A percentile compares a stretch with the other conserved stretches of the same genome.
Evolutionary conservation across 1,140 invertebrate genomes (phyloP).

Genomic region (Armadillidium nasatum): DNA sequence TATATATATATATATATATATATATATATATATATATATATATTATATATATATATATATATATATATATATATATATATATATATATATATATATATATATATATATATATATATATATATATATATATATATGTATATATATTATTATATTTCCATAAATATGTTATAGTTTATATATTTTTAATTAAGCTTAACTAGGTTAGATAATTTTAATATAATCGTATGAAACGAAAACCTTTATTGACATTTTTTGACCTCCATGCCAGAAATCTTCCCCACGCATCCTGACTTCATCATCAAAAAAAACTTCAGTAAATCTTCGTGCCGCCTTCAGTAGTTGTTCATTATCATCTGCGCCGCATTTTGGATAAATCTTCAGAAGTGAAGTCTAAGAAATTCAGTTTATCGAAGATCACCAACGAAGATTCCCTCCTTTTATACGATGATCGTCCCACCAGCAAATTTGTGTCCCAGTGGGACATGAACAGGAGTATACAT

Average conservation of each 20-base stretch:
- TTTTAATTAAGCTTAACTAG: too few species aligned
- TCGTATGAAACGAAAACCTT: background rate
- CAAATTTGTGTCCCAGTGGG: background rate
- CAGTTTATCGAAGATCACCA: too few species aligned
- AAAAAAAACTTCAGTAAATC: background rate
- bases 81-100: too few species aligned
- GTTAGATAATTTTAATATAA: too few species aligned
- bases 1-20: background rate
- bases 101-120: too few species aligned
- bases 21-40: slow-evolving; percentile 2
- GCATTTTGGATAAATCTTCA: background rate
- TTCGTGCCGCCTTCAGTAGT: too few species aligned
- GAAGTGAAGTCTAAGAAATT: background rate
- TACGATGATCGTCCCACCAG: background rate
- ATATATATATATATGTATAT: too few species aligned
- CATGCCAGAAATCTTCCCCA: background rate
- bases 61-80: background rate
- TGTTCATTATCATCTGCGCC: too few species aligned
- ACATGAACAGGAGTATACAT: background rate
- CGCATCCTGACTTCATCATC: slow-evolving; percentile 4
- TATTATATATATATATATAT: slow-evolving; percentile 1
- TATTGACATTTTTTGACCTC: background rate
- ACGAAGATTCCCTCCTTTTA: background rate
- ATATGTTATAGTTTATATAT: too few species aligned
- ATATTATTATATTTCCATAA: too few species aligned